Evolutionary conservation across 2,888 invertebrate species (phyloP).

Genomic region (Margaritifera margaritifera): DNA sequence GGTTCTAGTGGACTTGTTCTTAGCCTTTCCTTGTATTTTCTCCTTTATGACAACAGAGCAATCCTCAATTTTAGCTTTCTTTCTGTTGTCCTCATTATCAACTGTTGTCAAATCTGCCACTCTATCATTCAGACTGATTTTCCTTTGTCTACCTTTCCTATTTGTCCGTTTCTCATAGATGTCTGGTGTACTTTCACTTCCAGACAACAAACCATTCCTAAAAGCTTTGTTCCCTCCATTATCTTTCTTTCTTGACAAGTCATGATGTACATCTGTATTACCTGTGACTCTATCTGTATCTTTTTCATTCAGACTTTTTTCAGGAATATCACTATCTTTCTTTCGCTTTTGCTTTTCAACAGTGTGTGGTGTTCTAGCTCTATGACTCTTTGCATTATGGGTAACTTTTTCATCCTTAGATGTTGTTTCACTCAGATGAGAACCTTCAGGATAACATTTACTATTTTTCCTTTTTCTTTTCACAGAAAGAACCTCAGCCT

Average conservation of each 20-base stretch:
- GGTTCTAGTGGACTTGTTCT: neutral
- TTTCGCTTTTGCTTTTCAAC: neutral
- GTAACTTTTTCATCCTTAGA: neutral
- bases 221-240: neutral
- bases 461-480: neutral
- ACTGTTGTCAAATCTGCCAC: neutral
- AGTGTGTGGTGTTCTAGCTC: neutral
- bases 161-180: neutral
- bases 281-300: no score
- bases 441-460: neutral
- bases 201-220: neutral
- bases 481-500: neutral
- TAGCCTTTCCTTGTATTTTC: no score
- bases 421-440: neutral
- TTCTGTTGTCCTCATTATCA: neutral
- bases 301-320: no score
- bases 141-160: neutral
- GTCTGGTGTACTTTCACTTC: no score
- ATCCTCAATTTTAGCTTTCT: neutral
- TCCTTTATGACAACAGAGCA: no score
- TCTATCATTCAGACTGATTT: neutral
- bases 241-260: neutral
- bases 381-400: no score
- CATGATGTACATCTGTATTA: no score
- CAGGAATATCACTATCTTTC: neutral